Evolutionary conservation across 2,113 vertebrate species (phyloP), one percentile per base, ranked within the genome.

Genomic region (Lagenorhynchus albirostris): DNA sequence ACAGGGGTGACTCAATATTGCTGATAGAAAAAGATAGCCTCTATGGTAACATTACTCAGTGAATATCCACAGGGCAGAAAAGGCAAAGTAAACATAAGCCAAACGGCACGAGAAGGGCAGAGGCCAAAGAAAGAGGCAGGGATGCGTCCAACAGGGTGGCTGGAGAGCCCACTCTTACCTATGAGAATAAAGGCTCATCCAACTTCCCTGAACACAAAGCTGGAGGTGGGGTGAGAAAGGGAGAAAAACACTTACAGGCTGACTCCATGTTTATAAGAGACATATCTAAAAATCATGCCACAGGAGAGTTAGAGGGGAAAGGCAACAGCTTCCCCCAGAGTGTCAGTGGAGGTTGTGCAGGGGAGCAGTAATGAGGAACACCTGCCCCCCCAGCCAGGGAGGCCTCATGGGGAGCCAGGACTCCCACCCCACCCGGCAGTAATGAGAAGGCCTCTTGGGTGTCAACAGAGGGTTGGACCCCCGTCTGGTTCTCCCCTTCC

Each of bases 211-310:
- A 47, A 6, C 23, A 3, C 0, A 5, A 74, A 17, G 29, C 86
- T 12, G 29, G 29, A 17, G 1, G 3, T 26, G 1, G 31, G 86
- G 38, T 70, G 7, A 15, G 7, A 12, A 31, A 14, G 53, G 29
- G 13, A 18, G 1, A 8, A 5, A 18, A 38, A 10, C 2, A 1
- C 44, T 20, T 44, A 18, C 44, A 20, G 65, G 25, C 65, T 3
- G 44, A 8, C 14, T 1, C 1, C 33, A 4, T 2, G 23, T 0
- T 12, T 4, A 7, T 31, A 33, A 60, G 68, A 73, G 38, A 33
- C 11, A 0, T 1, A 0, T 7, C 70, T 7, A 26, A 8, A n/a
- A n/a, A 8, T 23, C 65, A 1, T 0, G 7, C 36, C 18, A 1
- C 55, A 4, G 55, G 18, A 11, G n/a, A 26, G 71, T 26, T 6